Base-by-base conservation (phyloP, 2,888 invertebrate species). In the Mesopsocus fuscifrons region DNA sequence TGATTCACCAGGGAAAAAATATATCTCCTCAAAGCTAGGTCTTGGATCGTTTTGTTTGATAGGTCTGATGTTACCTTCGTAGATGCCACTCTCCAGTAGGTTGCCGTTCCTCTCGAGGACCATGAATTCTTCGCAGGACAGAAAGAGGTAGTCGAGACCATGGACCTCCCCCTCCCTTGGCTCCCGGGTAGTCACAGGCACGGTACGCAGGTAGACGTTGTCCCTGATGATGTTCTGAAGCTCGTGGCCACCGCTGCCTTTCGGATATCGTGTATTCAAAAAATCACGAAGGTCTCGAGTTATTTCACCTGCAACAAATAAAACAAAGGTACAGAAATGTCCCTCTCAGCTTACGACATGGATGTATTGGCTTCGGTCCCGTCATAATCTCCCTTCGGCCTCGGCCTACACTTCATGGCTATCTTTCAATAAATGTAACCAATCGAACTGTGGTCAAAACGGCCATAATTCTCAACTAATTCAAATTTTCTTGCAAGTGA, bases 201-300 rank as follows among this genome's bases (percentile, higher is more conserved):
- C 71, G 18, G 72, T 72, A 49, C 71, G 60, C 50, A 67, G 59
- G 55, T 72, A 73, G 44, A 74, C 57, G 55, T 74, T 74, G 54
- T 74, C 72, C 44, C 73, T 56, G 45, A 74, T 72, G n/a, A 68
- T 69, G 48, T 68, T 69, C 55, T 74, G 74, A 34, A 72, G 61
- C 47, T 71, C 71, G 59, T 71, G 69, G 54, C 72, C 71, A 3
- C 66, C 58, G 2, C 68, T 68, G 35, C 66, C 68, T 53, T 69
- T 68, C 48, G 64, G 66, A 55, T 71, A 72, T 47, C 70, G 55
- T 9, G 65, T 63, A 51, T 65, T 66, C 49, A 72, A 57, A 54
- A 67, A 72, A 48, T 64, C 63, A 22, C 68, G 59, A 38, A 72
- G 55, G 50, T 71, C 70, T 31, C 57, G 57, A 3, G 67, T 63